phyloP scores from a whole-genome alignment of 1,140 invertebrate species.

The Argopecten irradians region DNA sequence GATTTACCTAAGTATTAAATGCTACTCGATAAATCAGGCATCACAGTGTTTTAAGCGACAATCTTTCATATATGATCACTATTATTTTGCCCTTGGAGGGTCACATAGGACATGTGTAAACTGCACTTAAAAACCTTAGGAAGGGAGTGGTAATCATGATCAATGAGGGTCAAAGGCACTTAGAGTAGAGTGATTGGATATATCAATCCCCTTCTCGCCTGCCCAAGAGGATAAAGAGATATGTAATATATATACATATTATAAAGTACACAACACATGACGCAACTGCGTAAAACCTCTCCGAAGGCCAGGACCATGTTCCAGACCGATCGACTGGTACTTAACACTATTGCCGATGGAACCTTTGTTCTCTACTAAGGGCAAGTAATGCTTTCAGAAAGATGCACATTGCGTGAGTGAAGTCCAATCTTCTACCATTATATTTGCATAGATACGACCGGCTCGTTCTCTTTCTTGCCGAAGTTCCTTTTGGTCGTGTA shows the following conservation, averaged over 20 bases:
- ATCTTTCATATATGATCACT: too few species aligned
- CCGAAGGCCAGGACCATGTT: background rate
- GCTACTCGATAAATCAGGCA: too few species aligned
- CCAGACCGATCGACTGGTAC: background rate
- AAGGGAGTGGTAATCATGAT: too few species aligned
- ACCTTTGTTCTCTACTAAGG: background rate
- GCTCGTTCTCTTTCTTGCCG: background rate
- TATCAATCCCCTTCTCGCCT: background rate
- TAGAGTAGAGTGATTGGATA: background rate
- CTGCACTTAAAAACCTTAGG: too few species aligned
- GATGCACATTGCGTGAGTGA: background rate
- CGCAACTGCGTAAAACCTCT: background rate
- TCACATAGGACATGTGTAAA: too few species aligned
- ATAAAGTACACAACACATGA: background rate
- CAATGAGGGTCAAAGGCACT: background rate
- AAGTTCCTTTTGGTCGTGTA: background rate
- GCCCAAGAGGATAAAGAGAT: background rate
- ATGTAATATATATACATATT: background rate
- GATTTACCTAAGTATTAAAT: too few species aligned
- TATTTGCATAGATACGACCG: background rate
- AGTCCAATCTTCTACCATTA: background rate
- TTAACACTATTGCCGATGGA: background rate
- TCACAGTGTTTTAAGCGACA: too few species aligned
- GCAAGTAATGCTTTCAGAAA: background rate
- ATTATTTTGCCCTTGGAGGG: too few species aligned